These are phyloP conservation scores for Erpobdella octoculata DNA, from an alignment of 2,888 invertebrate genomes.

Conservation along the genomic window DNA sequence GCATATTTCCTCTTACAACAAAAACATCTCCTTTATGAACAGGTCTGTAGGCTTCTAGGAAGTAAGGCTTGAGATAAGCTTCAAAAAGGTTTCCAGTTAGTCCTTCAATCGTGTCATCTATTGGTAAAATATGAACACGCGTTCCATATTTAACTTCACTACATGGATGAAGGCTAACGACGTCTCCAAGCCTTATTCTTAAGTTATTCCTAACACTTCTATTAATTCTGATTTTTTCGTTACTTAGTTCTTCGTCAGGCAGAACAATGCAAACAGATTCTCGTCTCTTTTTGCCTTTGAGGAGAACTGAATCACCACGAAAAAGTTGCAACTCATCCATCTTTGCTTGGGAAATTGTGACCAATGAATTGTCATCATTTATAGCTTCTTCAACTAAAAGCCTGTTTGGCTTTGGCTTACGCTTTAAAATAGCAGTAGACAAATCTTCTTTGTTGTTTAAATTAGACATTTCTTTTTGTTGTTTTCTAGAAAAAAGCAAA, in stretches of 20 bases:
- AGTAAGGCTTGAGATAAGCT: constrained; percentile 96
- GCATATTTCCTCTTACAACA: constrained; percentile 93
- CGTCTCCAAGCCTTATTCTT: constrained; percentile 85
- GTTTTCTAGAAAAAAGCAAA: no score
- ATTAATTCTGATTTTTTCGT: constrained; percentile 80
- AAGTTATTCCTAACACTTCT: constrained; percentile 86
- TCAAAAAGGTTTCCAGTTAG: constrained; percentile 92
- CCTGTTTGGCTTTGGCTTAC: constrained; percentile 94
- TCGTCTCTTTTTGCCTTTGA: constrained; percentile 92
- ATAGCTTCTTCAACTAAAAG: constrained; percentile 94
- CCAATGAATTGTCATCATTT: constrained; percentile 95
- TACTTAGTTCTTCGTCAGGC: constrained; percentile 86
- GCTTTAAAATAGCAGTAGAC: constrained; percentile 93
- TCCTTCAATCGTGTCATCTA: constrained; percentile 97
- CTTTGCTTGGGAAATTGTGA: constrained; percentile 59
- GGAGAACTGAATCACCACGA: constrained; percentile 89
- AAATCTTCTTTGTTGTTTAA: constrained; percentile 51
- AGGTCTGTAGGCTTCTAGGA: constrained; percentile 95
- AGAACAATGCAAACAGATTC: constrained; percentile 97
- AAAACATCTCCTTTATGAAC: constrained; percentile 92
- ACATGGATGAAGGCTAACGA: constrained; percentile 60
- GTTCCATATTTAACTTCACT: constrained; percentile 92
- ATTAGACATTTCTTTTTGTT: not conserved
- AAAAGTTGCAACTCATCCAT: constrained; percentile 97
- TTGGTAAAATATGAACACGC: constrained; percentile 89